Conservation (phyloP, 1,140 invertebrate species). For the Diprion similis region DNA sequence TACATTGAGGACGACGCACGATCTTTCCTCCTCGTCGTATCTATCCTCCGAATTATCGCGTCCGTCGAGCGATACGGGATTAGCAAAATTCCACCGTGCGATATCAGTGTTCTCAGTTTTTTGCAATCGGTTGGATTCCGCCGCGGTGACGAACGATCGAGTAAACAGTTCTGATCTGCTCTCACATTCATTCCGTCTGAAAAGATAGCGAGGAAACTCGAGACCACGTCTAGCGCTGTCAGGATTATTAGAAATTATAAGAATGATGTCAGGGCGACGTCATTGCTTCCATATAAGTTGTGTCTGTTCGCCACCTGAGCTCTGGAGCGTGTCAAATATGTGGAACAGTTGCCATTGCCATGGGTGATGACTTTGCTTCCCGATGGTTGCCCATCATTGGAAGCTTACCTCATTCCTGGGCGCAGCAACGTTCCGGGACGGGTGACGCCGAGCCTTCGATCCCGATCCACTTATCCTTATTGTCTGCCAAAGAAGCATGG, state of each 20-base stretch:
- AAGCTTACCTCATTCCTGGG: not conserved
- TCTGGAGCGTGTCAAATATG: conserved; percentile 7
- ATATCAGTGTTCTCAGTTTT: too few species aligned
- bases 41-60: not conserved
- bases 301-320: conserved; percentile 4
- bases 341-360: not conserved
- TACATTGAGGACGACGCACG: not conserved
- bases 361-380: not conserved
- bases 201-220: not conserved
- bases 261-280: conserved; percentile 9
- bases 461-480: conserved; percentile 4
- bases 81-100: too few species aligned
- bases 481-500: not conserved
- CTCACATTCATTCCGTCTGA: too few species aligned
- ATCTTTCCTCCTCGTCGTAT: not conserved
- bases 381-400: not conserved
- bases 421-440: not conserved
- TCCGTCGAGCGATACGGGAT: not conserved
- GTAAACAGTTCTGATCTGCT: too few species aligned
- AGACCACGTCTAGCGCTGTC: not conserved
- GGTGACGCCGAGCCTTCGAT: not conserved
- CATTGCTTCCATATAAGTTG: conserved; percentile 2
- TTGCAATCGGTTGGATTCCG: too few species aligned
- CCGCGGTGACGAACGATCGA: too few species aligned
- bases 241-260: conserved; percentile 4